Conservation (phyloP, 1,140 invertebrate genomes). For the Ceratina japonica region DNA sequence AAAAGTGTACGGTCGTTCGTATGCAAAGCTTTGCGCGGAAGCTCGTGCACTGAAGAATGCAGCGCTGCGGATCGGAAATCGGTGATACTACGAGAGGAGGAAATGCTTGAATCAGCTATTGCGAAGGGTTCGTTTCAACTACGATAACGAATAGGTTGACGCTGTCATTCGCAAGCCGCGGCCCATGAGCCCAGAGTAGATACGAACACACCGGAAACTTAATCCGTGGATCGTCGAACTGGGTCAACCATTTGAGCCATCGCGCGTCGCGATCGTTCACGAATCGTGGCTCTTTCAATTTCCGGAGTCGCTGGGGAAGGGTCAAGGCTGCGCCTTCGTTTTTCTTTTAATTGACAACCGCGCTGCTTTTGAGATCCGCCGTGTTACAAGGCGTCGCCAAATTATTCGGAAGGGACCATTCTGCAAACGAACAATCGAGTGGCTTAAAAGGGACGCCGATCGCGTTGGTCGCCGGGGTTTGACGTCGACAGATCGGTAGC, state of each 20-base stretch:
- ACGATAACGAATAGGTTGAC: constrained; percentile 26
- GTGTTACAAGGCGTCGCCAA: too few relatives aligned
- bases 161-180: background rate
- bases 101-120: constrained; percentile 15
- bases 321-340: constrained; percentile 23
- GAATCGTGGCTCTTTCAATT: constrained; percentile 35
- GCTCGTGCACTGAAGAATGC: background rate
- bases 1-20: background rate
- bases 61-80: background rate
- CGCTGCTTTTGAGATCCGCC: too few relatives aligned
- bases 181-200: background rate
- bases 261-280: constrained; percentile 29
- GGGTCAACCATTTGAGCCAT: constrained; percentile 45
- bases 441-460: background rate
- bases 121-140: constrained; percentile 31
- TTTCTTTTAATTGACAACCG: constrained; percentile 25
- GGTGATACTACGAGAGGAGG: background rate
- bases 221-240: constrained; percentile 44
- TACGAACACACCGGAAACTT: constrained; percentile 31
- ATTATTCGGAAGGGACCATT: background rate
- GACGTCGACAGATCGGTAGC: background rate
- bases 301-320: constrained; percentile 12
- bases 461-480: background rate
- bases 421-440: background rate
- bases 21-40: background rate